Evolutionary conservation across 1,140 invertebrate species (phyloP).

Genomic region (Bombus turneri): DNA sequence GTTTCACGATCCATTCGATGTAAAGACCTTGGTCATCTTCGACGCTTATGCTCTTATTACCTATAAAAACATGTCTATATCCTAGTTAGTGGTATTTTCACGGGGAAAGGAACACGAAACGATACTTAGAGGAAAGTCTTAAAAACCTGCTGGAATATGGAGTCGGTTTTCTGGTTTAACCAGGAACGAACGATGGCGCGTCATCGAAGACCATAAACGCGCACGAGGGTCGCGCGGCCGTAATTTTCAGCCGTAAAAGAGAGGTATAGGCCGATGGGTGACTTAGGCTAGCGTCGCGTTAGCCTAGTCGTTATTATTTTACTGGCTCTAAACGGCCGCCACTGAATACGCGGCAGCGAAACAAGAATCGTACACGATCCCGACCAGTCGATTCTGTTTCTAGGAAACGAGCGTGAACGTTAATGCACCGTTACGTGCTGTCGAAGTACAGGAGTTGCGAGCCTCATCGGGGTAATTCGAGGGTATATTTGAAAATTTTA

Average conservation of each 20-base stretch:
- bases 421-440: neutral
- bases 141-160: constrained; percentile 5
- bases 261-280: constrained; percentile 47
- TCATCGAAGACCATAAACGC: constrained; percentile 71
- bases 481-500: neutral
- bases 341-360: constrained; percentile 57
- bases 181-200: constrained; percentile 53
- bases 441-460: neutral
- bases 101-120: neutral
- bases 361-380: constrained; percentile 16
- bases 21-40: neutral
- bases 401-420: constrained; percentile 18
- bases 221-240: constrained; percentile 56
- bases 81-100: neutral
- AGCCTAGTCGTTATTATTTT: constrained; percentile 75
- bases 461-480: neutral
- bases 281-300: constrained; percentile 59
- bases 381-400: constrained; percentile 6
- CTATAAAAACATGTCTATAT: neutral
- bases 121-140: neutral
- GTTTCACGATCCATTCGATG: too few relatives aligned
- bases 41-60: neutral
- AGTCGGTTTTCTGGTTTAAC: constrained; percentile 16
- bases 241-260: constrained; percentile 75
- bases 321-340: constrained; percentile 72